Conservation (phyloP, 2,888 invertebrate genomes). For the Drosophila mimica region DNA sequence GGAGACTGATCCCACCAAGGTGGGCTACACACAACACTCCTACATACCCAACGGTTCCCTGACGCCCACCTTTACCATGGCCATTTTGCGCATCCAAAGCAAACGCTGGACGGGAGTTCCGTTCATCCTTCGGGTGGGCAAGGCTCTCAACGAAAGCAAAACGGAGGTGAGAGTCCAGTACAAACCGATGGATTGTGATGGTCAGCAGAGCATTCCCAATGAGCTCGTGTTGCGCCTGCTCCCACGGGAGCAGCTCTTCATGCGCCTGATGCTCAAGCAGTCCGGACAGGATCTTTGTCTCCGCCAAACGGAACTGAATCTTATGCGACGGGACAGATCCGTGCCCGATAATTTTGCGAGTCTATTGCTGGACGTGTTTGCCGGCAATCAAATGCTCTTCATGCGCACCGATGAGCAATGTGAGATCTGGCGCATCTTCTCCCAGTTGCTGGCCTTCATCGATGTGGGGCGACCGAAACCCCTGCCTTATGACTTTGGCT, state of each 20-base stretch:
- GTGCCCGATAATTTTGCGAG: conserved; percentile 15
- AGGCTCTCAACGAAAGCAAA: conserved; percentile 62
- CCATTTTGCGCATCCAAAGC: conserved; percentile 50
- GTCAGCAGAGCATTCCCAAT: conserved; percentile 36
- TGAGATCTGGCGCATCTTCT: conserved; percentile 74
- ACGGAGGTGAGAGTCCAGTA: conserved; percentile 65
- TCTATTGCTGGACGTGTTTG: conserved; percentile 56
- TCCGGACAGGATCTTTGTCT: conserved; percentile 49
- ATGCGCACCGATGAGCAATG: conserved; percentile 73
- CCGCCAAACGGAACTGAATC: conserved; percentile 42
- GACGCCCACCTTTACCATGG: conserved; percentile 67
- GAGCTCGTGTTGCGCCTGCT: conserved; percentile 56
- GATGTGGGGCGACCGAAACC: conserved; percentile 59
- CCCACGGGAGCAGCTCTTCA: conserved; percentile 64
- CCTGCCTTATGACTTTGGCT: conserved; percentile 50
- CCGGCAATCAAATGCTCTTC: conserved; percentile 65
- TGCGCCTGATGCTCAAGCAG: conserved; percentile 64
- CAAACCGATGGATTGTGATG: conserved; percentile 47
- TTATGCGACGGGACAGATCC: conserved; percentile 34
- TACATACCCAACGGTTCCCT: conserved; percentile 67
- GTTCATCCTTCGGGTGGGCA: conserved; percentile 65
- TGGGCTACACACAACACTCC: conserved; percentile 64
- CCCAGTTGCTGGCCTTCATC: conserved; percentile 46
- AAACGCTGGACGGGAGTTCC: conserved; percentile 67
- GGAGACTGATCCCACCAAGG: conserved; percentile 55